These are phyloP conservation scores for Tetropium fuscum DNA, from an alignment of 2,888 invertebrate species.

Conservation along the genomic window DNA sequence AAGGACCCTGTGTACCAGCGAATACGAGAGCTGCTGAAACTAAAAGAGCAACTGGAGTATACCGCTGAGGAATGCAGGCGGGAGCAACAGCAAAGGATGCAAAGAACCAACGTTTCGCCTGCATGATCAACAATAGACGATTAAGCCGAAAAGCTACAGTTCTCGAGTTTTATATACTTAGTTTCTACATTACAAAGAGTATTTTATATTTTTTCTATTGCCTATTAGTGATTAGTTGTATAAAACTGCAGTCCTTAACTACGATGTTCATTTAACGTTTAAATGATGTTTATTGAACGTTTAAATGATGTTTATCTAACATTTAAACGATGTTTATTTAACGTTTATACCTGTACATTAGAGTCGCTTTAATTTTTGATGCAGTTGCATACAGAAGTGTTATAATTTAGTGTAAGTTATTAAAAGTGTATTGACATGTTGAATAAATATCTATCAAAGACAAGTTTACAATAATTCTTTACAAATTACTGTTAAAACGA, in stretches of 20 bases:
- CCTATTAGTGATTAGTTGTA: background rate
- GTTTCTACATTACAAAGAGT: background rate
- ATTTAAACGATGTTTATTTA: background rate
- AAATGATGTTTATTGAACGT: too few species aligned
- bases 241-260: too few species aligned
- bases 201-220: slow-evolving; percentile 22
- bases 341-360: slow-evolving; percentile 4
- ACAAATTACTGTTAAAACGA: too few species aligned
- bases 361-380: slow-evolving; percentile 11
- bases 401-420: slow-evolving; percentile 16
- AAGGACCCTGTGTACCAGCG: slow-evolving; percentile 94
- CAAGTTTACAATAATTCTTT: too few species aligned
- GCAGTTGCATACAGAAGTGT: slow-evolving; percentile 8
- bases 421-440: slow-evolving; percentile 15
- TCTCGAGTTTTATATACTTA: background rate
- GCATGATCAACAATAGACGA: slow-evolving; percentile 41
- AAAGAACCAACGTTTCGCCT: slow-evolving; percentile 63
- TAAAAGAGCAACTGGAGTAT: slow-evolving; percentile 89
- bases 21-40: slow-evolving; percentile 86
- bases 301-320: background rate
- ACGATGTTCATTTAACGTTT: too few species aligned
- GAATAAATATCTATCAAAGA: slow-evolving; percentile 31
- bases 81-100: slow-evolving; percentile 70
- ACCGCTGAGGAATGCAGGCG: slow-evolving; percentile 83
- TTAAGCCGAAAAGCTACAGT: slow-evolving; percentile 7